A percentile compares a stretch with the other conserved stretches of the same genome.
Conservation (phyloP, 1,140 invertebrate species). For the Caerostris extrusa region DNA sequence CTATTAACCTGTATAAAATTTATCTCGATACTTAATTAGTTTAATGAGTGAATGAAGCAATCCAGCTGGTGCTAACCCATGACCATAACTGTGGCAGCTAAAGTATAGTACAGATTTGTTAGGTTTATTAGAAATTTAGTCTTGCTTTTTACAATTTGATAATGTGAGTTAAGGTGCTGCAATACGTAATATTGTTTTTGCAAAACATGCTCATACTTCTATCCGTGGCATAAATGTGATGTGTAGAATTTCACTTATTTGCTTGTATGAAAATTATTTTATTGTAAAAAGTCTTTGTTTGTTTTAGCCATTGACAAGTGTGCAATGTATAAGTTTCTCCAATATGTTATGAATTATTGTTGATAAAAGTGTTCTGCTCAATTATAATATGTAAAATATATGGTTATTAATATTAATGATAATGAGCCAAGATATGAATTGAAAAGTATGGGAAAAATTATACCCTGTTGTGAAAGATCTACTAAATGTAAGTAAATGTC, state of each 20-base stretch:
- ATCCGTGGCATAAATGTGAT: slow-evolving; percentile 9
- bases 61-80: slow-evolving; percentile 12
- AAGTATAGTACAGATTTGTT: background rate
- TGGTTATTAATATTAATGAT: background rate
- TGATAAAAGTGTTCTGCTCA: background rate
- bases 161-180: background rate
- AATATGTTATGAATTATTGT: background rate
- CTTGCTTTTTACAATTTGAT: background rate
- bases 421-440: background rate
- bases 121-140: background rate
- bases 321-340: background rate
- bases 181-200: slow-evolving; percentile 18
- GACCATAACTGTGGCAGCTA: slow-evolving; percentile 4
- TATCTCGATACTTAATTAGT: too few relatives aligned
- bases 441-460: too few relatives aligned
- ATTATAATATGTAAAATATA: background rate
- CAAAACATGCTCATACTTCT: slow-evolving; percentile 25
- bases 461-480: too few relatives aligned
- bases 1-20: too few relatives aligned
- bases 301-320: background rate
- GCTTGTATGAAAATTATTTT: background rate
- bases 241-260: background rate
- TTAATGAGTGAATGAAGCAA: background rate
- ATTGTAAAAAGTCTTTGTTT: background rate
- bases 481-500: too few relatives aligned